phyloP scores from a whole-genome alignment of 2,888 invertebrate species.

The Oegoconia quadripuncta region DNA sequence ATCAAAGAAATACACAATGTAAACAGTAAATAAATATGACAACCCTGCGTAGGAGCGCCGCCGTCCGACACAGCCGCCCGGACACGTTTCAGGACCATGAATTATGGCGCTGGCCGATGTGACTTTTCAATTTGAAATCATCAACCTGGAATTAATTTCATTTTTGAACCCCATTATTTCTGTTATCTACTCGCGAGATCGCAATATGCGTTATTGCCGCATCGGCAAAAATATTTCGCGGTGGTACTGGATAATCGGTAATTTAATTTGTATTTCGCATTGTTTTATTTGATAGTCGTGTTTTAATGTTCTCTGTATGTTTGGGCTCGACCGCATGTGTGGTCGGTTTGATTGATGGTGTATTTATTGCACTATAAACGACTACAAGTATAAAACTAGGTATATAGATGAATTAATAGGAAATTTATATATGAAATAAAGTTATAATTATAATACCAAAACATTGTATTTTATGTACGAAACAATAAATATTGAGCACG shows the following conservation, averaged over 20 bases:
- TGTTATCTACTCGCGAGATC: slow-evolving; percentile 73
- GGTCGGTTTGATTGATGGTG: slow-evolving; percentile 3
- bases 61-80: slow-evolving; percentile 71
- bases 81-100: slow-evolving; percentile 79
- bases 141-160: slow-evolving; percentile 80
- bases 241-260: slow-evolving; percentile 37
- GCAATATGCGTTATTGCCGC: slow-evolving; percentile 68
- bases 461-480: no score
- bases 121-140: slow-evolving; percentile 81
- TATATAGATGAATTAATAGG: no score
- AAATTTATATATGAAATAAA: no score
- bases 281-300: no score
- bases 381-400: no score
- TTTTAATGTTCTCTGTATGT: slow-evolving; percentile 33
- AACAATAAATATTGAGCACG: no score
- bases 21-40: slow-evolving; percentile 44
- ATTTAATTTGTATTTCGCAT: slow-evolving; percentile 48
- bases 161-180: slow-evolving; percentile 79
- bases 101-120: slow-evolving; percentile 78
- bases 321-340: slow-evolving; percentile 23
- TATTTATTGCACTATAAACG: no score
- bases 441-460: no score
- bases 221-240: slow-evolving; percentile 69
- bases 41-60: slow-evolving; percentile 48
- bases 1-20: not conserved